Evolutionary conservation across 2,888 invertebrate genomes (phyloP), one percentile per base, ranked within the genome.

Genomic region (Crocallis elinguaria): DNA sequence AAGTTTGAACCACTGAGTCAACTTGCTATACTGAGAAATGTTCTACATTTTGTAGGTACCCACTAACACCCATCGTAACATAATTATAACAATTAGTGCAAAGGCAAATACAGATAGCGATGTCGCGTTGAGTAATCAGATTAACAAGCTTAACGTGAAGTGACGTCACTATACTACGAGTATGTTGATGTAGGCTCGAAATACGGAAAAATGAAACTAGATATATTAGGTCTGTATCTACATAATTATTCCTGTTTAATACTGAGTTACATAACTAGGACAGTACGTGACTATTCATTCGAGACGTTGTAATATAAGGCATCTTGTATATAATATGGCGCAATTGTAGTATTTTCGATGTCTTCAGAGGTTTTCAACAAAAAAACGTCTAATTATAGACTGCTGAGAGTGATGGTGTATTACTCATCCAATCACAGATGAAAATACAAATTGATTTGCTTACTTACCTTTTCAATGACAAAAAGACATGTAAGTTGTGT

Each of bases 131-230:
- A 32, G 25, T 48, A 23, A 29, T 29, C 27, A n/a, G n/a, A 27
- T 27, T 32, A 25, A 7, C 23, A 23, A 23, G 32, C 14, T 39
- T 23, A 30, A 14, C 37, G 16, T 12, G 33, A 27, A 25, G 3
- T 43, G 32, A 39, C 27, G 29, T 49, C 41, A 41, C 38, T 1
- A 14, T n/a, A n/a, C n/a, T n/a, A n/a, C n/a, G n/a, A n/a, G n/a
- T n/a, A n/a, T 49, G 45, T 49, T 43, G 39, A 32, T 57, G 41
- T 48, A 37, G 35, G 39, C 39, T 38, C 30, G 33, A 55, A 57
- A 46, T 46, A 33, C 43, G 51, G 51, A 51, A 41, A 41, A 44
- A 46, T 33, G 27, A 36, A 38, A 13, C 48, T 3, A 50, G 17
- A 1, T 12, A 36, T 42, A 35, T n/a, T n/a, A n/a, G n/a, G n/a